phyloP scores from a whole-genome alignment of 2,113 vertebrate genomes.

The Lepus europaeus region DNA sequence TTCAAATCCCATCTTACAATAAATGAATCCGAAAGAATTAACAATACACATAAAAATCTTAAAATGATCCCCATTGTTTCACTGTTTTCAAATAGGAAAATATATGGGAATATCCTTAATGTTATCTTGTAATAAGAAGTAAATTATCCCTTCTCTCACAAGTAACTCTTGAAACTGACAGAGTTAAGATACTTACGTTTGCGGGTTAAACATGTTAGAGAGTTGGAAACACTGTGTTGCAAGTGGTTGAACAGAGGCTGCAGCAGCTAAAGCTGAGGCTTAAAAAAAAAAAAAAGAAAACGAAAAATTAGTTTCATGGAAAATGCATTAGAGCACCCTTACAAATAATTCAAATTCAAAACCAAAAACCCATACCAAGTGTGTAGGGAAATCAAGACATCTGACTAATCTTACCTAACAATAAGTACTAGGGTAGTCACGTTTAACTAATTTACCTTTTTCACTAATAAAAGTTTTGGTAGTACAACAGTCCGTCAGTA shows the following conservation, averaged over 20 bases:
- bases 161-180: neutral
- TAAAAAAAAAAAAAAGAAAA: neutral
- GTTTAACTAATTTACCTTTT: neutral
- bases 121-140: neutral
- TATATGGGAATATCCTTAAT: neutral
- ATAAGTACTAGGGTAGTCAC: neutral
- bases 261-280: conserved; percentile 88
- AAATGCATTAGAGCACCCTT: conserved; percentile 49
- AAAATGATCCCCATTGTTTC: neutral
- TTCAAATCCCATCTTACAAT: neutral
- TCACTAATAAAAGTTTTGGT: neutral
- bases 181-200: conserved; percentile 90
- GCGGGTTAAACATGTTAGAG: conserved; percentile 98
- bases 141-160: neutral
- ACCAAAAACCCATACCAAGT: neutral
- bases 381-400: neutral
- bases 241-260: conserved; percentile 93
- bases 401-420: neutral
- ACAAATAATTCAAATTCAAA: conserved; percentile 9
- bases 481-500: neutral
- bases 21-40: neutral
- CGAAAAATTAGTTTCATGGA: conserved; percentile 70
- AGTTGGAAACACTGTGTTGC: conserved; percentile 98
- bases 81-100: neutral
- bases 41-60: neutral